Evolutionary conservation across 2,797 vertebrate species (phyloP), one percentile per base, ranked within the genome.

Genomic region (Acridotheres tristis): DNA sequence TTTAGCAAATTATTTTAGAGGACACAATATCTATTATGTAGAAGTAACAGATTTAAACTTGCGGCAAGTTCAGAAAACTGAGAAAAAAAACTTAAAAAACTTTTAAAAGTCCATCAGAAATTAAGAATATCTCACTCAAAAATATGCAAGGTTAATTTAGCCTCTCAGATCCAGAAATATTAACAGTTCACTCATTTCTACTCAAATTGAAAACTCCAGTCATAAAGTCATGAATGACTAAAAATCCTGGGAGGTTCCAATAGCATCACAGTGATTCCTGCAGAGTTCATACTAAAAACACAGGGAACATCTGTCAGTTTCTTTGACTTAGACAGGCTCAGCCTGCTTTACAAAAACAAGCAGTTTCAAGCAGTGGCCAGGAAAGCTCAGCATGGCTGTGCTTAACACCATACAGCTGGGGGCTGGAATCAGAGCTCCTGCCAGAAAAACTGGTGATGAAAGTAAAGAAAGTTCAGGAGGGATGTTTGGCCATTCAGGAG

Each of bases 11-110:
- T 76, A 12, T 51, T 94, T 63, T 18, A 32, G 22, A 59, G n/a
- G 17, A 68, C 7, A 50, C 2, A 50, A 69, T 19, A 34, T 17
- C 11, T 21, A 13, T 40, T 58, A 42, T 0, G 0, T 1, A 75
- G 38, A 86, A 72, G 16, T 38, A 72, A 78, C 9, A 38, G 14
- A 48, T 40, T 61, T 50, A 23, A 34, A 50, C 22, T 55, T 66
- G 26, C 18, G 66, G 6, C 29, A 76, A 79, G 17, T 54, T 51
- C 42, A 72, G 57, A 90, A 90, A 88, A 74, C 3, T 21, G 66
- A 43, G 18, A 0, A 26, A 36, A 20, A 32, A 68, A 54, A 26
- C 38, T 16, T 12, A 13, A 14, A 69, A 69, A 79, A 55, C 5
- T 62, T 61, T 10, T 6, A 9, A 0, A 57, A 78, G 26, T n/a